A percentile compares a stretch with the other conserved stretches of the same genome.
Conservation (phyloP, 2,888 invertebrate species). For the Galeopsomyia nigrocyanea region DNA sequence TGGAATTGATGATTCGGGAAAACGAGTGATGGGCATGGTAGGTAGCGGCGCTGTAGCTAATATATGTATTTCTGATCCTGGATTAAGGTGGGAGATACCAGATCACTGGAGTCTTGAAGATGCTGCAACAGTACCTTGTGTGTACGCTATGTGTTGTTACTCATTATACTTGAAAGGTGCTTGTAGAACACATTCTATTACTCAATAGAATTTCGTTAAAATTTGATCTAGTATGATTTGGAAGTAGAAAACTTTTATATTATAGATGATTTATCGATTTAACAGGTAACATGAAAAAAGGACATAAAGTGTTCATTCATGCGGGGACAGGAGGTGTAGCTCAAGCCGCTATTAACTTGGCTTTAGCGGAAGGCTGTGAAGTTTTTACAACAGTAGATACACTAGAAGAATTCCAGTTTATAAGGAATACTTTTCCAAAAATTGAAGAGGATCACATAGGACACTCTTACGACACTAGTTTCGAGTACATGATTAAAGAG, state of each 20-base stretch:
- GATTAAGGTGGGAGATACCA: conserved; percentile 72
- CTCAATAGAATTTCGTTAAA: no score
- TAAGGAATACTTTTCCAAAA: background rate
- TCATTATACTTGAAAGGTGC: conserved; percentile 73
- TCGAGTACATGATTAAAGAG: background rate
- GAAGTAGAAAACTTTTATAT: no score
- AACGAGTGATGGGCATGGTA: conserved; percentile 67
- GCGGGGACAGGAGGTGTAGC: conserved; percentile 75
- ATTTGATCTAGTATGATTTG: no score
- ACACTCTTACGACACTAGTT: background rate
- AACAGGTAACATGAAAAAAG: background rate
- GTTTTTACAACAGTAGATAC: conserved; percentile 76
- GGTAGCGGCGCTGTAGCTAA: conserved; percentile 70
- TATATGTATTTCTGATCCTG: conserved; percentile 69
- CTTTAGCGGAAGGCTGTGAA: conserved; percentile 72
- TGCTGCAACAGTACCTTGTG: conserved; percentile 77
- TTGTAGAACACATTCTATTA: conserved; percentile 57
- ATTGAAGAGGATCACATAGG: background rate
- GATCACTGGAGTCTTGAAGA: conserved; percentile 74
- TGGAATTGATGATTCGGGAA: conserved; percentile 71
- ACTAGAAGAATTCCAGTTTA: conserved; percentile 71
- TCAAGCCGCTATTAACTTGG: conserved; percentile 77
- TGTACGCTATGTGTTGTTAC: no score
- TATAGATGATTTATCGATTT: no score
- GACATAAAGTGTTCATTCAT: conserved; percentile 67